These are phyloP conservation scores for Cricetomys ansorgei DNA, from an alignment of 2,113 vertebrate genomes.

Conservation along the genomic window DNA sequence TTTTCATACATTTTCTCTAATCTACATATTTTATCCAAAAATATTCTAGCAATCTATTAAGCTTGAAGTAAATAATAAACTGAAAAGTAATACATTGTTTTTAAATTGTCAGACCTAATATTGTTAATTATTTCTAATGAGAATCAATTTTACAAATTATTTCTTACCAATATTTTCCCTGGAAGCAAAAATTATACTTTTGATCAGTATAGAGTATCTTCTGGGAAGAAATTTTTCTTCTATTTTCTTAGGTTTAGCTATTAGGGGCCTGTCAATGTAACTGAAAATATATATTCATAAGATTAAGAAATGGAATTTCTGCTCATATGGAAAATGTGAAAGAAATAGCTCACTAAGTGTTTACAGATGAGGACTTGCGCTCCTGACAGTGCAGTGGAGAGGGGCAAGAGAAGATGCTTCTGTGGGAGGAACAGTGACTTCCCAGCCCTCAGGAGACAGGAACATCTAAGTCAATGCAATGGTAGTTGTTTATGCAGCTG, in stretches of 20 bases:
- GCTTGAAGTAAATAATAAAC: background rate
- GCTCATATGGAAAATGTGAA: background rate
- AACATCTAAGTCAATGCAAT: background rate
- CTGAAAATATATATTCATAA: background rate
- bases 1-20: background rate
- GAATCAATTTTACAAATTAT: background rate
- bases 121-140: background rate
- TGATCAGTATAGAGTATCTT: background rate
- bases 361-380: no score
- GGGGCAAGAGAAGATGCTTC: background rate
- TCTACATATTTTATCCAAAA: background rate
- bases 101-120: constrained; percentile 10
- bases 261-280: background rate
- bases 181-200: background rate
- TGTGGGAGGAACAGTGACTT: background rate
- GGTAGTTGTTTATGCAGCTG: background rate
- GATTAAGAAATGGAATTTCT: background rate
- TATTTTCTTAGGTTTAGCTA: background rate
- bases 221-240: background rate
- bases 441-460: background rate
- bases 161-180: background rate
- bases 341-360: background rate
- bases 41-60: background rate
- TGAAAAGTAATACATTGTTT: background rate
- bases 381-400: background rate